Evolutionary conservation across 2,113 vertebrate genomes (phyloP).

Genomic region (Panthera uncia): DNA sequence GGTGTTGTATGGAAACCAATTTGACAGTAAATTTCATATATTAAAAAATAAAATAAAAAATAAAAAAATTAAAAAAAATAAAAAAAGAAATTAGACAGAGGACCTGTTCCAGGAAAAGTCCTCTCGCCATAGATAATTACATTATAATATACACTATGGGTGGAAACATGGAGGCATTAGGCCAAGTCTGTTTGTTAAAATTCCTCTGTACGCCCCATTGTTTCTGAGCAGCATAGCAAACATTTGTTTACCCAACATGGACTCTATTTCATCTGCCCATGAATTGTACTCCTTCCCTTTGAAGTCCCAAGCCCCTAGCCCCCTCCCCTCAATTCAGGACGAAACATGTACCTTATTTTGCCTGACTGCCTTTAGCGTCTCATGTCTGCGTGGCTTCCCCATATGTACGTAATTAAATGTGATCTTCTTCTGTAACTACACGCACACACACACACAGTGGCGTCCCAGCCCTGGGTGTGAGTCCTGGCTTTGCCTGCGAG

Average conservation of each 20-base stretch:
- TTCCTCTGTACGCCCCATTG: background rate
- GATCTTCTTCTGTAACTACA: background rate
- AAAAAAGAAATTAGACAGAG: background rate
- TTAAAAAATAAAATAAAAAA: too few species aligned
- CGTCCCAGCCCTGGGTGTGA: background rate
- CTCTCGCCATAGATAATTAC: background rate
- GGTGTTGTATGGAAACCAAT: too few species aligned
- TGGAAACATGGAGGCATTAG: background rate
- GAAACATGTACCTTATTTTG: too few species aligned
- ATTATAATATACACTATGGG: background rate
- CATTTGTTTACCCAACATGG: background rate
- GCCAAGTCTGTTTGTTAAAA: background rate
- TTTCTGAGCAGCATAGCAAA: background rate
- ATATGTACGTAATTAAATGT: too few species aligned
- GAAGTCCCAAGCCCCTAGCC: background rate
- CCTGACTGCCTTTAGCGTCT: background rate
- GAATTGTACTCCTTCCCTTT: background rate
- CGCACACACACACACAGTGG: fast-evolving
- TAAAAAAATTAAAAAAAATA: too few species aligned
- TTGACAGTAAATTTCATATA: too few species aligned
- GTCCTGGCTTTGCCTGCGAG: background rate
- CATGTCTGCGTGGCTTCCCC: background rate
- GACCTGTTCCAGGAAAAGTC: background rate
- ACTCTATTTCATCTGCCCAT: background rate
- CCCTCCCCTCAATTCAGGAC: background rate